A percentile compares a stretch with the other conserved stretches of the same genome.
Conservation (phyloP, 2,113 vertebrate genomes). For the Cromileptes altivelis region DNA sequence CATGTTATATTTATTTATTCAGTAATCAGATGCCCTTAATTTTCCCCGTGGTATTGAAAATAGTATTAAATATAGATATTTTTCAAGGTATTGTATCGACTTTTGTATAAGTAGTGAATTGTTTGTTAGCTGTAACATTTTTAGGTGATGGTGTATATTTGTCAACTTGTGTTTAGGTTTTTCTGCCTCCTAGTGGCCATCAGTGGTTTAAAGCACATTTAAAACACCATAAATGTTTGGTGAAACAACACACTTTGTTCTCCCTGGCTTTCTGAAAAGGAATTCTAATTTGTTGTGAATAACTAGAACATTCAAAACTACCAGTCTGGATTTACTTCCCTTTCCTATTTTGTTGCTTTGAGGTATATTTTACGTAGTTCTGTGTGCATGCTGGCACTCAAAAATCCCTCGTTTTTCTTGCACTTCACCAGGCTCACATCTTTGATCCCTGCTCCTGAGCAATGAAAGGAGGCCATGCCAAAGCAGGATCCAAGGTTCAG, state of each 20-base stretch:
- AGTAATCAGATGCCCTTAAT: too few relatives aligned
- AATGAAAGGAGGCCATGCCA: neutral
- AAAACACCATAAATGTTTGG: neutral
- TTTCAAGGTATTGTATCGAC: too few relatives aligned
- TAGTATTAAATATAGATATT: too few relatives aligned
- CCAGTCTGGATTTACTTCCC: neutral
- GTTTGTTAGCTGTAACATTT: too few relatives aligned
- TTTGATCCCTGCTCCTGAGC: neutral
- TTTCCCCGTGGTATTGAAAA: too few relatives aligned
- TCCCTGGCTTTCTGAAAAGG: neutral
- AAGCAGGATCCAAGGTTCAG: neutral
- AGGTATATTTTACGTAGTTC: neutral
- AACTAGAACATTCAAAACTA: neutral
- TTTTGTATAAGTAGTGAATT: too few relatives aligned
- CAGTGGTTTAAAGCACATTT: too few relatives aligned
- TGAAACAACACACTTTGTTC: neutral
- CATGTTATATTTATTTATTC: too few relatives aligned
- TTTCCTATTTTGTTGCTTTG: neutral
- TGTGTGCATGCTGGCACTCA: neutral
- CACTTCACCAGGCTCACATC: neutral
- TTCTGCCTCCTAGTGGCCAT: too few relatives aligned
- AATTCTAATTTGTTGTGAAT: neutral
- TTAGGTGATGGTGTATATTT: too few relatives aligned
- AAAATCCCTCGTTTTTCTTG: neutral
- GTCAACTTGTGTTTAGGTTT: too few relatives aligned